Base-by-base conservation (phyloP, 1,140 invertebrate species). In the Drosophila pallidifrons region DNA sequence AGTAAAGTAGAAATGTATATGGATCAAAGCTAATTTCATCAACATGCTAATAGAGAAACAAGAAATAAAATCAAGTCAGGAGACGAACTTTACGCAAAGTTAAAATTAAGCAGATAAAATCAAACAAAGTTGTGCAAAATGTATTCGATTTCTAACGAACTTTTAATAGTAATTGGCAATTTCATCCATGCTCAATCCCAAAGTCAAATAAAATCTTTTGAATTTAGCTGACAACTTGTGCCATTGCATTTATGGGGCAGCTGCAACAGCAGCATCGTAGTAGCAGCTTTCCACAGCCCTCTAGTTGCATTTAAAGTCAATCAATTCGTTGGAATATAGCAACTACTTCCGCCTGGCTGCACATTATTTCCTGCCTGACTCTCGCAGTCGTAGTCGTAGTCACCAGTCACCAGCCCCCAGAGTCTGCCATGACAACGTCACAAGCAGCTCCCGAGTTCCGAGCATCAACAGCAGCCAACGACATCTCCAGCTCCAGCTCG, bases 261-360 rank as follows among this genome's bases (percentile, higher is more conserved):
- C 20, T 25, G 20, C 20, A 25, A 25, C 20, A 25, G 20, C 20
- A 25, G 20, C 20, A 25, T 25, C 20, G 20, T 25, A 25, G 20
- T 4, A 25, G 8, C 45, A 28, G 46, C 61, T 41, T 47, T 46
- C 28, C 47, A 47, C 10, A 10, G 55, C 25, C 13, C 38, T 38
- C 64, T 30, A 54, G 55, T 63, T 76, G 80, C 81, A 83, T 80
- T 85, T 66, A 75, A 81, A 85, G 77, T 81, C 82, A 85, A 86
- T 85, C 81, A 81, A 71, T 78, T 71, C 69, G 68, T 70, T 86
- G 71, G 68, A 66, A 85, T 85, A 74, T 74, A 85, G 81, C 78
- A 81, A 85, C 81, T 81, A 85, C 74, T 85, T 85, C 77, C 81
- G 75, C 69, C 63, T 86, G 74, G 61, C 52, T 85, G 81, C 60